phyloP scores from a whole-genome alignment of 2,888 invertebrate genomes.

The Plebejus anna region DNA sequence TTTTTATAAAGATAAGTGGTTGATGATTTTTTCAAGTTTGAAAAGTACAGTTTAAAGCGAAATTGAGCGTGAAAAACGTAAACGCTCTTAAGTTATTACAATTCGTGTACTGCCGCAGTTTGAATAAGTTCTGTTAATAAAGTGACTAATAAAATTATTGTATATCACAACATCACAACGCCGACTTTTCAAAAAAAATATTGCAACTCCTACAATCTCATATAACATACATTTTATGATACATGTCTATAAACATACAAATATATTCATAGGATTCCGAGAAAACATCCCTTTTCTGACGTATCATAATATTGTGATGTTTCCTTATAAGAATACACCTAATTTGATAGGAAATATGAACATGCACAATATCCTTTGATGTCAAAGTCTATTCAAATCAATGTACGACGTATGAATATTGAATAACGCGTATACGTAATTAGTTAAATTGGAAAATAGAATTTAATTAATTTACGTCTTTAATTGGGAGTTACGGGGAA shows the following conservation, averaged over 20 bases:
- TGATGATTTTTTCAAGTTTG: too few species aligned
- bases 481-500: too few species aligned
- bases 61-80: too few species aligned
- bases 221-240: background rate
- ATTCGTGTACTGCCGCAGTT: too few species aligned
- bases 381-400: background rate
- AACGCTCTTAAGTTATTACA: too few species aligned
- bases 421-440: background rate
- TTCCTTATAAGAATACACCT: background rate
- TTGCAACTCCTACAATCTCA: background rate
- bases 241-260: slow-evolving; percentile 10
- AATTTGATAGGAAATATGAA: background rate
- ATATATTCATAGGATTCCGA: slow-evolving; percentile 11
- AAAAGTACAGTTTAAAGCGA: too few species aligned
- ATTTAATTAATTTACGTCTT: background rate
- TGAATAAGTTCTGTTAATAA: too few species aligned
- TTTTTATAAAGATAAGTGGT: too few species aligned
- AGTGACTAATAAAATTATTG: background rate
- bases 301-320: slow-evolving; percentile 1
- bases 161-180: background rate
- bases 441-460: background rate
- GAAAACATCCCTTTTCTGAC: background rate
- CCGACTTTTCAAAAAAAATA: background rate
- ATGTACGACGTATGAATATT: background rate
- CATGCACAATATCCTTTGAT: background rate